Conservation (phyloP, 2,113 vertebrate genomes). For the Dasyprocta punctata region DNA sequence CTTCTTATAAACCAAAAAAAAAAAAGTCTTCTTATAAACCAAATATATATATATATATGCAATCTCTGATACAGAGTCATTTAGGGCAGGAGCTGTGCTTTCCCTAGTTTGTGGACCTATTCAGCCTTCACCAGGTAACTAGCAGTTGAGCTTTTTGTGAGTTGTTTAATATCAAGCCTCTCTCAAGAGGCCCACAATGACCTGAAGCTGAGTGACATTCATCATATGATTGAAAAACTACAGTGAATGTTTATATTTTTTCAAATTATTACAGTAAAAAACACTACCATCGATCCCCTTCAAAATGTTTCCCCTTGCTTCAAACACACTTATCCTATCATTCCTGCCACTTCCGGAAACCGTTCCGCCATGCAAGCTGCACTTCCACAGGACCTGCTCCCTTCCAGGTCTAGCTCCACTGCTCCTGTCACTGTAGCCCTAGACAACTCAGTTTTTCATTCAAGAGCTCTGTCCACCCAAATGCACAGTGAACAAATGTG, state of each 20-base stretch:
- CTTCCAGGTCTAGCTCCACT: neutral
- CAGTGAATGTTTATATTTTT: neutral
- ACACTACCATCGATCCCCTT: neutral
- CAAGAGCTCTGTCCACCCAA: neutral
- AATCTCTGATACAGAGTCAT: neutral
- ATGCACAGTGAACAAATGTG: neutral
- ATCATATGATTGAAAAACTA: neutral
- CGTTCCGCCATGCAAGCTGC: neutral
- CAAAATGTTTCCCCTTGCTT: neutral
- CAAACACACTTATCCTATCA: neutral
- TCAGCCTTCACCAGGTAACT: neutral
- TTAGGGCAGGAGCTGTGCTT: neutral
- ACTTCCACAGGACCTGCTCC: too few relatives aligned
- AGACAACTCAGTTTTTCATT: neutral
- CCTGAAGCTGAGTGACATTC: neutral
- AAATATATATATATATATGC: neutral
- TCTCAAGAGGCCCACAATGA: neutral
- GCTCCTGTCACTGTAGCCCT: fast-evolving
- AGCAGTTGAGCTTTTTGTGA: neutral
- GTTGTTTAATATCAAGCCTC: neutral
- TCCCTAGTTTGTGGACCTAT: neutral
- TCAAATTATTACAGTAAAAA: neutral
- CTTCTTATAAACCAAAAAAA: too few relatives aligned
- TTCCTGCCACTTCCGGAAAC: neutral
- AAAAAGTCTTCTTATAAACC: neutral